Percentiles rank a stretch among this genome's conserved stretches.
phyloP scores from a whole-genome alignment of 2,888 invertebrate species.

The Noctua janthina region DNA sequence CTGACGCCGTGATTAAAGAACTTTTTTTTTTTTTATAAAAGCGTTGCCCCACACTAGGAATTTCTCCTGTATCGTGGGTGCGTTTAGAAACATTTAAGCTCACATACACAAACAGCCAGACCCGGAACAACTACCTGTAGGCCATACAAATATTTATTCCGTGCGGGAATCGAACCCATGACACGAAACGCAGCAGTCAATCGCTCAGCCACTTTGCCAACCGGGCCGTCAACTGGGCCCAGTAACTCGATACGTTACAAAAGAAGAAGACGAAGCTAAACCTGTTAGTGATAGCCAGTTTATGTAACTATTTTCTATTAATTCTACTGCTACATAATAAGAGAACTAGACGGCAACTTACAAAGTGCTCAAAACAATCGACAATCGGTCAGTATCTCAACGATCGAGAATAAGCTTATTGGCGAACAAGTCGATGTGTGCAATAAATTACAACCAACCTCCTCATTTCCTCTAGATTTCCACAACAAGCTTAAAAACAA shows the following conservation, averaged over 20 bases:
- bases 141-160: too few species aligned
- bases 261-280: not conserved
- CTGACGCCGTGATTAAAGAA: not conserved
- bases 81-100: too few species aligned
- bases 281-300: not conserved
- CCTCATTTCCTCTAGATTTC: conserved; percentile 39
- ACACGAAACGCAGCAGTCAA: too few species aligned
- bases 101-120: too few species aligned
- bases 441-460: conserved; percentile 10
- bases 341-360: too few species aligned
- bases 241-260: not conserved
- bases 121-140: too few species aligned
- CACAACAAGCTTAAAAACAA: conserved; percentile 48
- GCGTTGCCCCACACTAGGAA: too few species aligned
- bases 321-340: not conserved
- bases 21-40: too few species aligned
- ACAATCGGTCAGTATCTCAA: not conserved
- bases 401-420: not conserved
- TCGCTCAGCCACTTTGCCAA: too few species aligned
- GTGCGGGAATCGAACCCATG: too few species aligned
- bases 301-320: not conserved
- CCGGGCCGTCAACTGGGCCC: not conserved
- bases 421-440: not conserved
- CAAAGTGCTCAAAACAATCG: not conserved
- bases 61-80: too few species aligned